Base-by-base conservation (phyloP, 2,113 vertebrate species). In the Fregata magnificens region DNA sequence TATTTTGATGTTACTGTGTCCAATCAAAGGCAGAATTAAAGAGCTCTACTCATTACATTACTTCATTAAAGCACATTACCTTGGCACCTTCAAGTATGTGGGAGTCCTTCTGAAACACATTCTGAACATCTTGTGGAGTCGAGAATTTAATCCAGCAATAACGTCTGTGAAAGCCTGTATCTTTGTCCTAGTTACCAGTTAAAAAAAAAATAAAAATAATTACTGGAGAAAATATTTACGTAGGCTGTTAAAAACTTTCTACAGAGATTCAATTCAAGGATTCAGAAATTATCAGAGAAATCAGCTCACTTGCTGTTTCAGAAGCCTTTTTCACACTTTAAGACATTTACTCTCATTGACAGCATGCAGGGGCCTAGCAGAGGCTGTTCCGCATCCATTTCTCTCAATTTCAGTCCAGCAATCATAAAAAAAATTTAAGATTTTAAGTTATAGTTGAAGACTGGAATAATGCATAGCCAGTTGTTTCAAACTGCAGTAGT, bases 111-210 rank as follows among this genome's bases (percentile, higher is more conserved):
- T 99, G 98, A 34, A 99, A 93, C 9, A 95, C 98, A 32, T 98
- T 99, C 92, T 97, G 98, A 79, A 98, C 93, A 12, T 98, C 98
- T 79, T 99, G 96, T 82, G 98, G 97, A 72, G 97, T 80, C 3
- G 96, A 83, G 97, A 99, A 99, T 7, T 98, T 95, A 72, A 99
- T 31, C 99, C 99, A 99, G 91, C 98, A 98, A 19, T 98, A 98
- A 16, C 99, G 99, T 97, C 7, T 98, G 88, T 99, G 99, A 97
- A 99, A 99, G 40, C 99, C 99, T 4, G 99, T 99, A 8, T 98
- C 97, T 98, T 87, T 98, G 94, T 99, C 97, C 99, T 99, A 97
- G 81, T 95, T 70, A 76, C 10, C 40, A 70, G 80, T 95, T 90
- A 38, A 40, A 72, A 86, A 38, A 47, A 80, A 82, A 81, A 61